These are phyloP conservation scores for Verasper variegatus DNA, from an alignment of 2,113 vertebrate species.

Conservation along the genomic window DNA sequence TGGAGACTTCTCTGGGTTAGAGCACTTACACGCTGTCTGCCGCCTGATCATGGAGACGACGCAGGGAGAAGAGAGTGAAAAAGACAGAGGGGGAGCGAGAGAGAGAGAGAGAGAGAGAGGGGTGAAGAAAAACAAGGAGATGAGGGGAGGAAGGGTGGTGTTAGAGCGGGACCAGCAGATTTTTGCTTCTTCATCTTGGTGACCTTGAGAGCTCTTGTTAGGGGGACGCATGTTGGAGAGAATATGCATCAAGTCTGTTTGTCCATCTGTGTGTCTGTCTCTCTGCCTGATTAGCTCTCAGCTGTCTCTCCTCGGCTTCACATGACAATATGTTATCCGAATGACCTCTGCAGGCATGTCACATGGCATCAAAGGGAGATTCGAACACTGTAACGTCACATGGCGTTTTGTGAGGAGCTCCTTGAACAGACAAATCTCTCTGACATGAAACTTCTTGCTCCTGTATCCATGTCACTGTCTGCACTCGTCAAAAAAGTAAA, in stretches of 20 bases:
- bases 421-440: not conserved
- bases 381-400: conserved; percentile 18
- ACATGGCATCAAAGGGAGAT: conserved; percentile 46
- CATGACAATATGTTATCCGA: conserved; percentile 22
- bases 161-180: conserved; percentile 57
- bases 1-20: conserved; percentile 77
- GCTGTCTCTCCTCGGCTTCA: conserved; percentile 32
- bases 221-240: not conserved
- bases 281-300: conserved; percentile 6
- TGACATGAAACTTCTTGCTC: conserved; percentile 31
- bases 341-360: conserved; percentile 53
- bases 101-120: not conserved
- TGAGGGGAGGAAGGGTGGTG: conserved; percentile 34
- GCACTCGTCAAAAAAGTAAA: not conserved
- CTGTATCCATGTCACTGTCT: not conserved
- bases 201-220: conserved; percentile 74
- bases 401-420: conserved; percentile 33
- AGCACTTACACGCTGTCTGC: conserved; percentile 82
- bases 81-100: conserved; percentile 62
- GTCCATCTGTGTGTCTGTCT: conserved; percentile 8
- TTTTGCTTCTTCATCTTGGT: conserved; percentile 69
- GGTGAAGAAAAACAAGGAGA: conserved; percentile 47
- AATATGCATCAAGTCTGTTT: conserved; percentile 29
- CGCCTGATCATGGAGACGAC: conserved; percentile 71
- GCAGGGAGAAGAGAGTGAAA: conserved; percentile 66